Conservation (phyloP, 2,888 invertebrate genomes). For the Arge pagana region DNA sequence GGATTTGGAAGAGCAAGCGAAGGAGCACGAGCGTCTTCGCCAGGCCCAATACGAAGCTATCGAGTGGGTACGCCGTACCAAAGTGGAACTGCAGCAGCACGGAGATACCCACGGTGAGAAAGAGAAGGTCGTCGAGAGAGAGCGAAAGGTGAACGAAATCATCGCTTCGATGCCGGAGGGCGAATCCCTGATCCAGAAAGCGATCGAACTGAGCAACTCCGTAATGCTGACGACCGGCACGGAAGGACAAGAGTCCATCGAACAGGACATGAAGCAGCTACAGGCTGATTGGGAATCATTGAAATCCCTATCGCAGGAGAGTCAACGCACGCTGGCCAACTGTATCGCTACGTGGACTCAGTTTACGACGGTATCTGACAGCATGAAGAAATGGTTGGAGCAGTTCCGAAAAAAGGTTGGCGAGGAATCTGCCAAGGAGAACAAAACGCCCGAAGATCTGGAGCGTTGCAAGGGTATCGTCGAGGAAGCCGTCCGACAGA, state of each 20-base stretch:
- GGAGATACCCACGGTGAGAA: slow-evolving; percentile 89
- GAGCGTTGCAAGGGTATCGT: slow-evolving; percentile 75
- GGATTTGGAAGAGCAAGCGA: slow-evolving; percentile 81
- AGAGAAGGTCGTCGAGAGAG: slow-evolving; percentile 75
- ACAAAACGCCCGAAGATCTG: slow-evolving; percentile 79
- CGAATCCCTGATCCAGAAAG: slow-evolving; percentile 73
- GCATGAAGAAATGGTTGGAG: slow-evolving; percentile 77
- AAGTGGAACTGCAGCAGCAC: slow-evolving; percentile 82
- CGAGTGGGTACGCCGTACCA: slow-evolving; percentile 82
- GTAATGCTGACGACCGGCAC: slow-evolving; percentile 78
- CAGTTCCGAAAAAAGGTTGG: slow-evolving; percentile 70
- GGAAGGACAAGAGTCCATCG: slow-evolving; percentile 82
- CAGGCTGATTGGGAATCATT: slow-evolving; percentile 83
- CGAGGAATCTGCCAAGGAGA: slow-evolving; percentile 67
- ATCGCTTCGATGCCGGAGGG: slow-evolving; percentile 72
- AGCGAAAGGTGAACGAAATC: slow-evolving; percentile 74
- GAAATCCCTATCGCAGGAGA: slow-evolving; percentile 76
- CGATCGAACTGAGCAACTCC: slow-evolving; percentile 73
- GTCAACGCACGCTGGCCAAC: slow-evolving; percentile 73
- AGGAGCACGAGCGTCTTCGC: slow-evolving; percentile 85
- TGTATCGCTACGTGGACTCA: slow-evolving; percentile 83
- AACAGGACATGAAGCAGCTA: slow-evolving; percentile 80
- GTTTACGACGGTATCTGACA: slow-evolving; percentile 73
- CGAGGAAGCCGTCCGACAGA: slow-evolving; percentile 75
- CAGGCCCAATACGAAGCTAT: slow-evolving; percentile 79